Evolutionary conservation across 2,888 invertebrate genomes (phyloP), one percentile per base, ranked within the genome.

Genomic region (Andrena marginata): DNA sequence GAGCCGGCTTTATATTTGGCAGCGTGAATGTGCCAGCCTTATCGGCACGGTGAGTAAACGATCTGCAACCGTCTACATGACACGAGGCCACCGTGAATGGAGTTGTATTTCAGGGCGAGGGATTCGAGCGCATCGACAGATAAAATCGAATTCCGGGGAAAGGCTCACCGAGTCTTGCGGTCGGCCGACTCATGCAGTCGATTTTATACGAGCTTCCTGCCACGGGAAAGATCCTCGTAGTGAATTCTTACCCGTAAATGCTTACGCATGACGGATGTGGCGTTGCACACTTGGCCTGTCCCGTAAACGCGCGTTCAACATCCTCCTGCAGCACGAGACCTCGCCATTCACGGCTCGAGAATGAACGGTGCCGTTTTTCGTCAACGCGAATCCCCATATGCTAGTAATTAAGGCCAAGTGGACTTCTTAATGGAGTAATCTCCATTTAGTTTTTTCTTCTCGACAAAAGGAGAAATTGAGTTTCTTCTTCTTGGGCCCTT

Each of bases 241-340:
- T 20, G 64, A 77, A 79, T 81, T 76, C 73, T 79, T 80, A 78
- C 75, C 65, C 78, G 51, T 29, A 68, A 72, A 68, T 51, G 77
- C 83, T 87, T 83, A 85, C 87, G 78, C 83, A 77, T 2, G n/a
- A 48, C 85, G 87, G 83, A 87, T 87, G 87, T 75, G 85, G 64
- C 79, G 31, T 33, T 68, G 64, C 49, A 13, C 74, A 49, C 16
- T 74, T 48, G 7, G 23, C 31, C 26, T n/a, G 49, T 20, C 42
- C 68, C 60, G 74, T 77, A 86, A 86, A 86, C 35, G 29, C 33
- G 26, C 62, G 71, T 49, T 48, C 23, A 72, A 62, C 35, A 75
- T 80, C 64, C 62, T 65, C 54, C 26, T 33, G 60, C 33, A 3
- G 51, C 26, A 29, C 33, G 54, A 77, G 67, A 70, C 33, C n/a